Conservation (phyloP, 92 coral and sea anemone species). For the Metridium senile region DNA sequence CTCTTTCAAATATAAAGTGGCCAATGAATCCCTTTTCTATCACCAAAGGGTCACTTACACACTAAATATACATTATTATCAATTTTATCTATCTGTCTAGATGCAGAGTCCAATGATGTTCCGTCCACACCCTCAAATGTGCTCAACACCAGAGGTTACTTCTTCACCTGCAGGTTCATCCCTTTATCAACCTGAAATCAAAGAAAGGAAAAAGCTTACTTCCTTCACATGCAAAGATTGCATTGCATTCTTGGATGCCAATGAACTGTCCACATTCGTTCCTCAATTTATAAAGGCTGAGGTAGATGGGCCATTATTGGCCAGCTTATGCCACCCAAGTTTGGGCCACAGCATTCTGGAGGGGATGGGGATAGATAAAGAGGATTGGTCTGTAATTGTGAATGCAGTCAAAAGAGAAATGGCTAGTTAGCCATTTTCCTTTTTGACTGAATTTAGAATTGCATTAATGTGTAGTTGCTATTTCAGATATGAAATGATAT, state of each 20-base stretch:
- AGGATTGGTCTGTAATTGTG: neutral
- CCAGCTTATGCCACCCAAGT: slow-evolving; percentile 39
- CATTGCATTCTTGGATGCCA: neutral
- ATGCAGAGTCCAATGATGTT: neutral
- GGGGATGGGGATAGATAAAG: slow-evolving; percentile 45
- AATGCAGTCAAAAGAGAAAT: neutral
- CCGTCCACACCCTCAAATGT: neutral
- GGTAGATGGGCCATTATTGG: slow-evolving; percentile 47
- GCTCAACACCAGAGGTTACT: neutral
- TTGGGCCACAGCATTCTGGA: slow-evolving; percentile 38
- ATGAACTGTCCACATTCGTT: neutral
- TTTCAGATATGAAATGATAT: no score
- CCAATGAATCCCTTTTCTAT: neutral
- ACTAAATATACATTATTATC: no score
- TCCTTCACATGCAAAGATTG: neutral
- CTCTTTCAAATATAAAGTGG: neutral
- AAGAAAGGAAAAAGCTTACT: neutral
- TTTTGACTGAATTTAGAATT: no score
- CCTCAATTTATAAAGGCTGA: neutral
- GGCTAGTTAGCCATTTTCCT: no score
- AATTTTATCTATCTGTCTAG: slow-evolving; percentile 1
- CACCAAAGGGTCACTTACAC: no score
- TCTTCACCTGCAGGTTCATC: neutral
- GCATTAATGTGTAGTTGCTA: no score
- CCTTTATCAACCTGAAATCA: neutral